These are phyloP conservation scores for cattle (Bos taurus) DNA, from an alignment of 2,113 vertebrate species.

Conservation along the genomic window ARS-UCD2.0 NC_037337.1:41133501-41134000, in stretches of 20 bases:
- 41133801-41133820: not conserved
- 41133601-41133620: not conserved
- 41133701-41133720: not conserved
- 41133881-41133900: accelerated
- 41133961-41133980: not conserved
- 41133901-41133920: not conserved
- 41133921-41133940: not conserved
- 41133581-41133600: not conserved
- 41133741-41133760: not conserved
- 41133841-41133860: not conserved
- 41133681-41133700: not conserved
- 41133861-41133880: not conserved
- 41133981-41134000: not conserved
- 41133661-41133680: not conserved
- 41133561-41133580: not conserved
- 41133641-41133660: not conserved
- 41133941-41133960: not conserved
- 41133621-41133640: not conserved
- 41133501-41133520: not conserved
- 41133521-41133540: not conserved
- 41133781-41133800: not conserved
- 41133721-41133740: not conserved
- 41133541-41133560: not conserved
- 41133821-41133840: not conserved
- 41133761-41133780: not conserved